Base-by-base conservation (phyloP, 2,797 vertebrate genomes). In the Huso huso region DNA sequence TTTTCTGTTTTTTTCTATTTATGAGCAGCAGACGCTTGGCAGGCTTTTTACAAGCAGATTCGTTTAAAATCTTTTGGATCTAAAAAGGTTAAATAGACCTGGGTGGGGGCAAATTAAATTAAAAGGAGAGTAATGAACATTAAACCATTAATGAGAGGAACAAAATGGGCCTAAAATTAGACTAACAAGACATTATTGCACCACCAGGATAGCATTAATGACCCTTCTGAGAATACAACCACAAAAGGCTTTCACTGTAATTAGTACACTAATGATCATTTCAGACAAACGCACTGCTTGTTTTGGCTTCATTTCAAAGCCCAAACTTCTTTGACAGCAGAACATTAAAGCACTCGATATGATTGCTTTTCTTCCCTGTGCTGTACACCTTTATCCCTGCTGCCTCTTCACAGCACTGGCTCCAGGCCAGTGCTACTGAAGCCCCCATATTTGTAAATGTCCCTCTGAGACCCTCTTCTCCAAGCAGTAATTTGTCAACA, bases 141-240 rank as follows among this genome's bases (percentile, higher is more conserved):
- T 57, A 18, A 49, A 52, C 51, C 51, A 64, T 67, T 71, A 68
- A 68, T 62, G 66, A 50, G 66, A 71, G 57, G 64, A 63, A 63
- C 48, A 64, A 84, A 85, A 80, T 78, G 81, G 80, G 69, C 84
- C 85, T 83, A 81, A 78, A 87, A 81, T 69, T 84, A 88, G 80
- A 88, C 82, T 83, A 84, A 89, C 83, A 84, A 89, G 87, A 84
- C 81, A 81, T 83, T 77, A 78, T 74, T 77, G 81, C 80, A 75
- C 82, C 68, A 73, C 83, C 70, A 73, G 79, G 78, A 77, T 78
- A 79, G 82, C 81, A 84, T 83, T 86, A 84, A 87, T 81, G 85
- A 84, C 85, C 83, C 84, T 79, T 83, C 73, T 52, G 83, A 82
- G 86, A 81, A 82, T 77, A 70, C 77, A 71, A 81, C 80, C 70